A percentile compares a stretch with the other conserved stretches of the same genome.
phyloP scores from a whole-genome alignment of 2,113 vertebrate genomes.

The chimpanzee (Pan troglodytes) region NHGRI_mPanTro3-v2.1_pri NC_072413.2:77881501-77882000 shows the following conservation, averaged over 20 bases:
- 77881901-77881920: background rate
- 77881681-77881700: conserved; percentile 19
- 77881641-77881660: background rate
- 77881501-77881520: background rate
- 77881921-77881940: background rate
- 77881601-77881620: background rate
- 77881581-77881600: background rate
- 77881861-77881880: background rate
- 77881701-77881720: conserved; percentile 42
- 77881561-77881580: background rate
- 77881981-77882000: background rate
- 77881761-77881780: conserved; percentile 12
- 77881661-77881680: conserved; percentile 20
- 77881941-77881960: background rate
- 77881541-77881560: conserved; percentile 5
- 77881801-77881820: background rate
- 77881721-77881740: background rate
- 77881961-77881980: background rate
- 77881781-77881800: background rate
- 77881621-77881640: conserved; percentile 2
- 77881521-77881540: background rate
- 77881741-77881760: background rate
- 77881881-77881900: background rate
- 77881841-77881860: background rate
- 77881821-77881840: background rate